These are phyloP conservation scores for Pseudomyrmex concolor DNA, from an alignment of 1,140 invertebrate genomes.

Conservation along the genomic window DNA sequence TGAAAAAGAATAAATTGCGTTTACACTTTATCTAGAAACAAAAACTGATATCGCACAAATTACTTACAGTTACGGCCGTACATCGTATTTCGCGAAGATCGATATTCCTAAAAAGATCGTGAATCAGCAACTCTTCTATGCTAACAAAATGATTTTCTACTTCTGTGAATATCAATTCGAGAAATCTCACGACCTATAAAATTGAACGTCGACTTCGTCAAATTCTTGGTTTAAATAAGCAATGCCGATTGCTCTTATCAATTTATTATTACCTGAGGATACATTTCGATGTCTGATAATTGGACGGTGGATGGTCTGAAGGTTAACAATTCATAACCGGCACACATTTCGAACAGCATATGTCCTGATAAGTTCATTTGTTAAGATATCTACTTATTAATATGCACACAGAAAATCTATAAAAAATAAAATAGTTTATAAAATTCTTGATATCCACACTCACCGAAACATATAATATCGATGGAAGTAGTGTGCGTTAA, in stretches of 20 bases:
- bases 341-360: constrained; percentile 95
- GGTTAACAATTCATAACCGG: constrained; percentile 91
- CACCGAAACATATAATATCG: constrained; percentile 92
- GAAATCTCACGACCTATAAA: constrained; percentile 91
- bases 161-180: constrained; percentile 92
- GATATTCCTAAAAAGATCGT: constrained; percentile 94
- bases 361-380: constrained; percentile 85
- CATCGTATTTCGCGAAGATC: constrained; percentile 93
- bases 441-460: constrained; percentile 46
- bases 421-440: constrained; percentile 15
- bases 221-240: constrained; percentile 6
- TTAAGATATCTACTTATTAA: too few relatives aligned
- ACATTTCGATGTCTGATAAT: constrained; percentile 90
- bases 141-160: constrained; percentile 88
- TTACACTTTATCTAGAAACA: constrained; percentile 9
- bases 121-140: constrained; percentile 91
- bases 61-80: constrained; percentile 85
- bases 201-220: constrained; percentile 44
- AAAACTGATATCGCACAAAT: constrained; percentile 16
- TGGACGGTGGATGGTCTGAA: constrained; percentile 90
- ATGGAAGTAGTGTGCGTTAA: constrained; percentile 85
- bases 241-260: neutral
- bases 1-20: constrained; percentile 67
- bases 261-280: constrained; percentile 89
- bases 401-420: too few relatives aligned